Conservation (phyloP, 2,888 invertebrate species). For the Syrista parreyssii region DNA sequence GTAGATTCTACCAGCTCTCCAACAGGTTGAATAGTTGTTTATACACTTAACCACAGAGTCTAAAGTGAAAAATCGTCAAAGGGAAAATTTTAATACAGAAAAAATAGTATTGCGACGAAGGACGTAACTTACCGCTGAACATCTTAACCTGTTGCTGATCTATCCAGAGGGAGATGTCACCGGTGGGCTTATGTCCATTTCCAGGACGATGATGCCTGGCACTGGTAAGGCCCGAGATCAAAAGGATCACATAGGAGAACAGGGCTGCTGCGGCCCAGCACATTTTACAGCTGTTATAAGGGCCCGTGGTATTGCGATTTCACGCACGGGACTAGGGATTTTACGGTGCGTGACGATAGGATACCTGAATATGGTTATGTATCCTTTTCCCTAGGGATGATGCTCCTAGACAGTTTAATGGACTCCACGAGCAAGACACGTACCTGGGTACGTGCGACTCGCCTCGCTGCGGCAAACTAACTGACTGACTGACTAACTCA, state of each 20-base stretch:
- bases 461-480: slow-evolving; percentile 57
- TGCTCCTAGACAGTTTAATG: slow-evolving; percentile 4
- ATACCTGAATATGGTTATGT: slow-evolving; percentile 40
- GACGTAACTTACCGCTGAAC: slow-evolving; percentile 80
- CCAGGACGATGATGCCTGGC: slow-evolving; percentile 56
- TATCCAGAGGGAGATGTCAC: slow-evolving; percentile 87
- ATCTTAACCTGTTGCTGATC: slow-evolving; percentile 91
- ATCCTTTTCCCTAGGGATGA: not conserved
- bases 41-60: not conserved
- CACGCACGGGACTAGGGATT: slow-evolving; percentile 46
- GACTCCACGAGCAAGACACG: slow-evolving; percentile 22
- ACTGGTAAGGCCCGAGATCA: slow-evolving; percentile 44
- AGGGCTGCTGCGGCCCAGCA: slow-evolving; percentile 55
- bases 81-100: not conserved
- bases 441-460: slow-evolving; percentile 36
- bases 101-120: not conserved
- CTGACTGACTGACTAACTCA: slow-evolving; percentile 62
- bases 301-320: slow-evolving; percentile 27
- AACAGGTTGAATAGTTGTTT: not conserved
- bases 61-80: not conserved
- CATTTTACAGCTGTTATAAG: slow-evolving; percentile 32
- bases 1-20: not conserved
- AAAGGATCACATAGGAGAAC: slow-evolving; percentile 44
- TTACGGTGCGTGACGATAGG: slow-evolving; percentile 30
- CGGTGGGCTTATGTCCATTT: slow-evolving; percentile 60